A percentile compares a stretch with the other conserved stretches of the same genome.
Conservation (phyloP, 1,140 invertebrate genomes). For the Ostrea edulis region DNA sequence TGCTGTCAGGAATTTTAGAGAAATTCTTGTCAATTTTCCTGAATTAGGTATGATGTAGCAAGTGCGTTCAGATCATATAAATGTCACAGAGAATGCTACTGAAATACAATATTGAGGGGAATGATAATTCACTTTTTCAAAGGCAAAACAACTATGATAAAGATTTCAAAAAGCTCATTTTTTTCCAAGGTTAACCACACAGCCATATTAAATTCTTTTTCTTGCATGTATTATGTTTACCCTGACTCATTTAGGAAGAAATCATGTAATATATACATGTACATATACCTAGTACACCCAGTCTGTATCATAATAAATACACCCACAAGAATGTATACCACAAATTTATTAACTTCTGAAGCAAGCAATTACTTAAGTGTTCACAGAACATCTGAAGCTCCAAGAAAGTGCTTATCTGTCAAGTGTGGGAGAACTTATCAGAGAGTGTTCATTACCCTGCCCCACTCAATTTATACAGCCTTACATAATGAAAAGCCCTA, state of each 20-base stretch:
- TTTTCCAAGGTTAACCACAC: neutral
- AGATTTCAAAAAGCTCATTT: neutral
- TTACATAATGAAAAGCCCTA: neutral
- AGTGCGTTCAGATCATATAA: neutral
- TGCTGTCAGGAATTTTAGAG: neutral
- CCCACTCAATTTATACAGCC: neutral
- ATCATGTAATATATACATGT: neutral
- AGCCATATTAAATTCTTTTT: conserved; percentile 28
- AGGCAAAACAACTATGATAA: neutral
- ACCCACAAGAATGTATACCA: too few relatives aligned
- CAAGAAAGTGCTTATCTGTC: neutral
- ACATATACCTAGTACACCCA: neutral
- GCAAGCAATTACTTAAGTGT: neutral
- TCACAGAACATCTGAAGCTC: neutral
- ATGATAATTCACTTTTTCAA: conserved; percentile 30
- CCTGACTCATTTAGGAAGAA: conserved; percentile 8
- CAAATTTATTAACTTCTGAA: neutral
- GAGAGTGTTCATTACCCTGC: neutral
- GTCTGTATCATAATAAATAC: neutral
- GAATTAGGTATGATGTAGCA: neutral
- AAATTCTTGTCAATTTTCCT: conserved; percentile 27
- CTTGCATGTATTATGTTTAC: conserved; percentile 20
- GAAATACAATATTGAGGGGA: neutral
- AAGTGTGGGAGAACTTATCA: neutral
- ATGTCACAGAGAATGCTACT: conserved; percentile 4